Base-by-base conservation (phyloP, 1,140 invertebrate species). In the Bombyx mandarina region DNA sequence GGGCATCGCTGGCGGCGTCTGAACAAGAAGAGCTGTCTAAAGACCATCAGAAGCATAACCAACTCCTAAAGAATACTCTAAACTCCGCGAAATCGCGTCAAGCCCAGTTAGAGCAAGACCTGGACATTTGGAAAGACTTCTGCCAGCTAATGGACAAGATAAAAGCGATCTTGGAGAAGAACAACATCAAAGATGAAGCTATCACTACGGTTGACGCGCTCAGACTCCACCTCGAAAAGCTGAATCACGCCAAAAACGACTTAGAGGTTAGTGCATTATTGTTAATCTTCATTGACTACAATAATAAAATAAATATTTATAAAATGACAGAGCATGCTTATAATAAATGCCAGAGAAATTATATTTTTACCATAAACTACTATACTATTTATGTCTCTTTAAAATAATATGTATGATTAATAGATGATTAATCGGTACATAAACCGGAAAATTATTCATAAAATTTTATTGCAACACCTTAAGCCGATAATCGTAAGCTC, bases 11-110 rank as follows among this genome's bases (percentile, higher is more conserved):
- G 9, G 92, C 91, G 18, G 89, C 91, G 45, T 90, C 91, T 6
- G 94, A 96, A 72, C 95, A 96, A 69, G 94, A 96, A 61, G 93
- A 95, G 63, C 73, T 96, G 2, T 93, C 93, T 8, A 90, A 91
- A 1, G 94, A 96, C 67, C 92, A 95, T 60, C 92, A 95, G 52
- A 91, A 94, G 61, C 91, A 94, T 62, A 94, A 92, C 43, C 94
- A 95, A 66, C 72, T 93, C 3, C 71, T 96, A 60, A 95, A 95
- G 71, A 96, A 96, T 60, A 95, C 93, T 0, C 69, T 96, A 43
- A 95, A 95, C 69, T 93, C 91, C 1, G 94, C 94, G 0, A 94
- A 94, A 72, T 94, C 93, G 0, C 91, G 92, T 57, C 91, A 92
- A 63, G 93, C 92, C 6, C 90, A 92, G 47, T 71, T 96, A 22